Evolutionary conservation across 2,797 vertebrate genomes (phyloP).

Genomic region (Sebastes flavidus): DNA sequence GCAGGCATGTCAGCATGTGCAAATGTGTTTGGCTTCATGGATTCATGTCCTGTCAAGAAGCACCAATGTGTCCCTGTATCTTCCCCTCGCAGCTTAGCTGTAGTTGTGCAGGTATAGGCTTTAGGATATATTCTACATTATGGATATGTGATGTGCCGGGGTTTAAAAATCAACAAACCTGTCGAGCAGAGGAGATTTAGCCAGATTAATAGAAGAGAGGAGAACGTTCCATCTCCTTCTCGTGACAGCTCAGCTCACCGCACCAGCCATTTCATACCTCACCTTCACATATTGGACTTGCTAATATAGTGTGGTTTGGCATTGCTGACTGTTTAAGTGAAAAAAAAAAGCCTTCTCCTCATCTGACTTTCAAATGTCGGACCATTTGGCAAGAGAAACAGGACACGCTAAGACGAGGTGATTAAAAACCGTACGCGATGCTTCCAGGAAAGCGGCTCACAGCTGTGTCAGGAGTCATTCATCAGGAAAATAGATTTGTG

Average conservation of each 20-base stretch:
- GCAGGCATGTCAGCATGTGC: not conserved
- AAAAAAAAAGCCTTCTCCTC: not conserved
- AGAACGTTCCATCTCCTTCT: conserved; percentile 59
- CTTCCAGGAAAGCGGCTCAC: conserved; percentile 19
- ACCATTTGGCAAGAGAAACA: conserved; percentile 33
- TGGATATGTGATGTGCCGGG: conserved; percentile 25
- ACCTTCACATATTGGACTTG: conserved; percentile 46
- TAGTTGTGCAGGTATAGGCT: not conserved
- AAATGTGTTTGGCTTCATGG: not conserved
- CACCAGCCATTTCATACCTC: conserved; percentile 60
- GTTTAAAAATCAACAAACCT: conserved; percentile 60
- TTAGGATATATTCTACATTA: conserved; percentile 1
- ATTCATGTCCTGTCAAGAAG: not conserved
- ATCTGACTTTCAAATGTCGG: conserved; percentile 68
- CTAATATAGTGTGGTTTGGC: conserved; percentile 41
- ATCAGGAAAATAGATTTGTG: conserved; percentile 53
- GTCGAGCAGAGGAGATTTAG: conserved; percentile 39
- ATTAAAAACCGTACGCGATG: conserved; percentile 42
- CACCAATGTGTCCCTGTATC: not conserved
- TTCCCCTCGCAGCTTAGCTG: not conserved
- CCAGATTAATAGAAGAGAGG: conserved; percentile 61
- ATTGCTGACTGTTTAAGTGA: conserved; percentile 3
- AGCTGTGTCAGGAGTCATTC: conserved; percentile 53
- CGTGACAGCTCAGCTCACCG: conserved; percentile 48
- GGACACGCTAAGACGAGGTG: conserved; percentile 42